These are phyloP conservation scores for Eudasyphora cyanicolor DNA, from an alignment of 2,888 invertebrate genomes.

Conservation along the genomic window DNA sequence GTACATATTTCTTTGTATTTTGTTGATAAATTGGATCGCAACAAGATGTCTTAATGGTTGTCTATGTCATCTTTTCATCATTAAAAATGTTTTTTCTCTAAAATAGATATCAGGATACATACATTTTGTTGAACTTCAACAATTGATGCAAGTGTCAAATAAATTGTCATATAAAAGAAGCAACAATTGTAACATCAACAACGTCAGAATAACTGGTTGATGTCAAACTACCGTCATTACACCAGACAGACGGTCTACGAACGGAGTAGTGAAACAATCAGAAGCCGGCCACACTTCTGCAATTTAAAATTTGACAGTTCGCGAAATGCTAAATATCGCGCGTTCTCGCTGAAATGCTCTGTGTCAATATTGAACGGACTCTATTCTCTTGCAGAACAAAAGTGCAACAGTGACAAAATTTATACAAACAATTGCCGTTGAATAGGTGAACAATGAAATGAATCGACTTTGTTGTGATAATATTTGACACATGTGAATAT, in stretches of 20 bases:
- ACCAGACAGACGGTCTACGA: too few species aligned
- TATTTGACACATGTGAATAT: conserved; percentile 57
- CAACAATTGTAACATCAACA: conserved; percentile 29
- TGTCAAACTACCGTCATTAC: background rate
- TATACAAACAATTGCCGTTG: conserved; percentile 10
- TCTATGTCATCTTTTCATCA: too few species aligned
- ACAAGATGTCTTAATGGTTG: too few species aligned
- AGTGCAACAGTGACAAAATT: conserved; percentile 23
- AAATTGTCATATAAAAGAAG: conserved; percentile 37
- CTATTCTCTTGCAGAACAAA: conserved; percentile 21
- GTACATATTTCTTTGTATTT: too few species aligned
- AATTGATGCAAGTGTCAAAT: conserved; percentile 41
- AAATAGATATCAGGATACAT: background rate
- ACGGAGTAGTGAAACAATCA: conserved; percentile 42
- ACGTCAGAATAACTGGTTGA: conserved; percentile 49
- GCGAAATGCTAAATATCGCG: conserved; percentile 56
- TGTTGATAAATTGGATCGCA: too few species aligned
- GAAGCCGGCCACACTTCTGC: conserved; percentile 25
- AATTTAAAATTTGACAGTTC: conserved; percentile 54
- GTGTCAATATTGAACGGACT: conserved; percentile 47
- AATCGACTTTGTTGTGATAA: conserved; percentile 43
- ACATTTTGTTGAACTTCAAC: background rate
- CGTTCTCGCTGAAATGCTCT: conserved; percentile 41
- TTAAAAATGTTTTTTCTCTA: too few species aligned
- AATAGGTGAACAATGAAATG: conserved; percentile 60